These are phyloP conservation scores for Cartodere bifasciata DNA, from an alignment of 2,888 invertebrate genomes.

Conservation along the genomic window DNA sequence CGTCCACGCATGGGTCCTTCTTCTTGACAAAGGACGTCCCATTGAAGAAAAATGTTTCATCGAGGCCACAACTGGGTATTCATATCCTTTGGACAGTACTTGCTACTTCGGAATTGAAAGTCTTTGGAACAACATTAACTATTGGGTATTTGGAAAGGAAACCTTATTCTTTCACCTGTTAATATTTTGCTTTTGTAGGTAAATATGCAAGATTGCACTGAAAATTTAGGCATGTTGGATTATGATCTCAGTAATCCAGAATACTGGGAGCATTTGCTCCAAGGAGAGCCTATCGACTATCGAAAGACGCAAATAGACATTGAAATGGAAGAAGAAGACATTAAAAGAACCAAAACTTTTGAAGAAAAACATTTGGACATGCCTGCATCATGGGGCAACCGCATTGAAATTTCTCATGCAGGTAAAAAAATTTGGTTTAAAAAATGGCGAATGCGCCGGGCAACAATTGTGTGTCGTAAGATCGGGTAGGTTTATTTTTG, in stretches of 20 bases:
- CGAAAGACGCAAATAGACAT: constrained; percentile 28
- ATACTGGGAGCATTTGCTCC: constrained; percentile 62
- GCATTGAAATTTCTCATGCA: constrained; percentile 46
- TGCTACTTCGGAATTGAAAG: constrained; percentile 69
- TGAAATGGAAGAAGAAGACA: constrained; percentile 41
- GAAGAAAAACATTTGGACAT: constrained; percentile 64
- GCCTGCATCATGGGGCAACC: constrained; percentile 61
- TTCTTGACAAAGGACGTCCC: constrained; percentile 46
- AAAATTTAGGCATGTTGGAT: constrained; percentile 39
- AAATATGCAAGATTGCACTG: constrained; percentile 46
- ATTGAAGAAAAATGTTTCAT: constrained; percentile 61
- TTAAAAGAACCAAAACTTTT: constrained; percentile 31
- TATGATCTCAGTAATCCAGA: constrained; percentile 48
- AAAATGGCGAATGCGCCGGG: too few species aligned
- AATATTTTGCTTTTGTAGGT: constrained; percentile 29
- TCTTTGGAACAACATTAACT: constrained; percentile 78
- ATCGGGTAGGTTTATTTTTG: too few species aligned
- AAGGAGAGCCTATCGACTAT: constrained; percentile 50
- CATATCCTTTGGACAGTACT: constrained; percentile 41
- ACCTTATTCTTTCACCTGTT: background rate
- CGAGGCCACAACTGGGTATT: constrained; percentile 69
- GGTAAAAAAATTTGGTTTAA: too few species aligned
- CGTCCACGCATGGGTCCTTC: constrained; percentile 74
- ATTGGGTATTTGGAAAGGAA: constrained; percentile 43
- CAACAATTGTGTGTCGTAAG: too few species aligned